Percentiles rank a stretch among this genome's conserved stretches.
These are phyloP conservation scores for Puma concolor DNA, from an alignment of 2,113 vertebrate genomes.

Conservation along the genomic window DNA sequence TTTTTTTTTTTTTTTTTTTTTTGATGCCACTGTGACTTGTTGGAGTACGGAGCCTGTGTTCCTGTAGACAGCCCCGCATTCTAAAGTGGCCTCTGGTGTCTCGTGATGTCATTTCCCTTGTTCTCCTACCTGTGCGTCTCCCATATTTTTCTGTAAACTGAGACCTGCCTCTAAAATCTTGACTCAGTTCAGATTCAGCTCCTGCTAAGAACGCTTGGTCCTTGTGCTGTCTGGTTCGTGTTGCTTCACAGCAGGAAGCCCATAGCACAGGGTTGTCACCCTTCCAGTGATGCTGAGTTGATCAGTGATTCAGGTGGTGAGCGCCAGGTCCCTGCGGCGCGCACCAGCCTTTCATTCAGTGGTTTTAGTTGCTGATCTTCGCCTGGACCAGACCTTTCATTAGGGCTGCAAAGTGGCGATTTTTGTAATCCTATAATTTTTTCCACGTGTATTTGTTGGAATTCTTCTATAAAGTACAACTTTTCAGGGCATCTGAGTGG, in stretches of 20 bases:
- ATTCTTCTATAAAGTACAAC: neutral
- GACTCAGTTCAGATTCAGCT: neutral
- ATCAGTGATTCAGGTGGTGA: neutral
- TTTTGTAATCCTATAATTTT: neutral
- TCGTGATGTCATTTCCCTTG: neutral
- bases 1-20: too few species aligned
- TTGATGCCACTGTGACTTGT: neutral
- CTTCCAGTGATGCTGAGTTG: neutral
- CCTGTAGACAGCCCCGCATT: neutral
- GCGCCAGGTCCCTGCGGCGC: rapidly evolving
- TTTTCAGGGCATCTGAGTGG: neutral
- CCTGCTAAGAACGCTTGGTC: neutral
- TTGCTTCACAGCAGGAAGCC: neutral
- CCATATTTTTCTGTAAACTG: neutral
- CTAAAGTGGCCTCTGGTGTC: neutral
- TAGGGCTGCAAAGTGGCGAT: neutral
- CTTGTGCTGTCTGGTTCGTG: neutral
- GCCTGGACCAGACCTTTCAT: neutral
- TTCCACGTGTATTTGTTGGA: neutral
- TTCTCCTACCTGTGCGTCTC: neutral
- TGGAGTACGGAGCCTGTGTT: neutral
- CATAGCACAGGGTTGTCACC: rapidly evolving
- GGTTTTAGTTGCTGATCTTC: neutral
- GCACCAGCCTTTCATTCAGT: neutral
- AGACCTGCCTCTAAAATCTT: neutral